Conservation (phyloP, 2,797 vertebrate genomes). For the Strix occidentalis region DNA sequence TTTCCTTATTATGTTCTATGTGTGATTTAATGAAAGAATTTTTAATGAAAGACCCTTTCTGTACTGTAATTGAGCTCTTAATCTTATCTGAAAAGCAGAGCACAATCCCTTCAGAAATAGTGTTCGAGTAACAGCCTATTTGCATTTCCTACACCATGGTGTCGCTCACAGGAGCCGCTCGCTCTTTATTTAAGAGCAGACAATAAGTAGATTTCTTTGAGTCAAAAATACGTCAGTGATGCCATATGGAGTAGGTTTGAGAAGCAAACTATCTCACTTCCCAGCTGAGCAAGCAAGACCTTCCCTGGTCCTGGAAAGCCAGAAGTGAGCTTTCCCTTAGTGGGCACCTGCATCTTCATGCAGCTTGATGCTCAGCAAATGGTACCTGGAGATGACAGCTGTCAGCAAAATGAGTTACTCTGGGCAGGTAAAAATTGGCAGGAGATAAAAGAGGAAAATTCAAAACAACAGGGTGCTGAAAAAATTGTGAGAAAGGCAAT, state of each 20-base stretch:
- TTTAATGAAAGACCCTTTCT: constrained; percentile 34
- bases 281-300: background rate
- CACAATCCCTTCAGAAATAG: background rate
- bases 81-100: constrained; percentile 35
- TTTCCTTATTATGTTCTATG: constrained; percentile 5
- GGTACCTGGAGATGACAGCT: background rate
- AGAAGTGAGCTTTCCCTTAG: background rate
- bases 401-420: background rate
- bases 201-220: background rate
- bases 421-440: background rate
- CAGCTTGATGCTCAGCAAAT: background rate
- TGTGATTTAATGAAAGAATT: constrained; percentile 16
- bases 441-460: background rate
- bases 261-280: background rate
- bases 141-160: background rate
- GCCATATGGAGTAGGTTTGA: background rate
- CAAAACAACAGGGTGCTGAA: background rate
- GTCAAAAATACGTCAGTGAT: background rate
- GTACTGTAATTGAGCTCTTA: constrained; percentile 38
- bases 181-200: background rate
- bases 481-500: background rate
- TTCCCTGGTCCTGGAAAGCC: background rate
- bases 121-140: background rate
- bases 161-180: background rate
- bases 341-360: background rate